Evolutionary conservation across 1,140 invertebrate genomes (phyloP).

Genomic region (Mizuhopecten yessoensis): DNA sequence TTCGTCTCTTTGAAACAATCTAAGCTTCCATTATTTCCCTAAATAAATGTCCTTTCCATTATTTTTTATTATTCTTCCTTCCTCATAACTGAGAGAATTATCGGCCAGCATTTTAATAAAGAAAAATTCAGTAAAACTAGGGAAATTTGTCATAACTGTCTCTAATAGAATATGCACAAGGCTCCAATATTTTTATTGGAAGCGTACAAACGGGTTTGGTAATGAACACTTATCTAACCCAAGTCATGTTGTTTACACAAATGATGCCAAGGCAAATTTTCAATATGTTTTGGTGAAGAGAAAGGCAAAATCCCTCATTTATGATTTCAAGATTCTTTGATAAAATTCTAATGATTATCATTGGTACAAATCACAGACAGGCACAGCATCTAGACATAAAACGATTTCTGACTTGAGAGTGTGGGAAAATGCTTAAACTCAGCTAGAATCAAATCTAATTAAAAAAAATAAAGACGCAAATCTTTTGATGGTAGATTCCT

Average conservation of each 20-base stretch:
- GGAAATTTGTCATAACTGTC: neutral
- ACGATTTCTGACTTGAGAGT: neutral
- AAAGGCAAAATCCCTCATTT: conserved; percentile 22
- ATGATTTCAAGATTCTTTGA: conserved; percentile 21
- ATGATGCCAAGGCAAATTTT: neutral
- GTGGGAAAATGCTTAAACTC: neutral
- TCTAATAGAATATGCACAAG: neutral
- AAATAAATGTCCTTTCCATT: conserved; percentile 18
- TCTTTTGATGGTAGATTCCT: neutral
- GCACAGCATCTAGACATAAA: neutral
- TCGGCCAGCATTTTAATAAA: neutral
- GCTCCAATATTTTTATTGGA: neutral
- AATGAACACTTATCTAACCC: neutral
- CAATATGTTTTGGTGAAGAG: conserved; percentile 8
- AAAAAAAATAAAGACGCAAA: neutral
- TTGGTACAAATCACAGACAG: neutral
- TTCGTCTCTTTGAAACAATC: neutral
- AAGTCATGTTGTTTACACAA: neutral
- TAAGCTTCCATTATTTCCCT: conserved; percentile 26
- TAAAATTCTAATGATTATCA: conserved; percentile 21
- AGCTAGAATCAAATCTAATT: conserved; percentile 3
- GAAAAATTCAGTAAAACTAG: neutral
- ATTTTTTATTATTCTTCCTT: neutral
- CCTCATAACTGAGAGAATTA: neutral
- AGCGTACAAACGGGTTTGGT: neutral